These are phyloP conservation scores for Zalophus californianus DNA, from an alignment of 2,797 vertebrate species.

Conservation along the genomic window DNA sequence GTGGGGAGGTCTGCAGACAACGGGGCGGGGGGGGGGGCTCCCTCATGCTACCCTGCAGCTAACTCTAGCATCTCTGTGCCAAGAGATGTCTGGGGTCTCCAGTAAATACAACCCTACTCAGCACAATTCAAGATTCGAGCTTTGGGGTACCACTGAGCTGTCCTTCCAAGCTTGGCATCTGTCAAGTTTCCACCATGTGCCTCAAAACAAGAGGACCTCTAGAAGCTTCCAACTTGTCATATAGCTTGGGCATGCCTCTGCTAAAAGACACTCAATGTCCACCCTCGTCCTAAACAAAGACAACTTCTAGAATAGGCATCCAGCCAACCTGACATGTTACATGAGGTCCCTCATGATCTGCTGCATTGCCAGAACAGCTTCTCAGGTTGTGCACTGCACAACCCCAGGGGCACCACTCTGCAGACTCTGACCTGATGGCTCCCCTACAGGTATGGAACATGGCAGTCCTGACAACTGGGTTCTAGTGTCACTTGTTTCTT, in stretches of 20 bases:
- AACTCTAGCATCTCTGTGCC: background rate
- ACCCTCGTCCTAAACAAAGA: background rate
- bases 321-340: background rate
- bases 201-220: background rate
- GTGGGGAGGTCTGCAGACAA: background rate
- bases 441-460: background rate
- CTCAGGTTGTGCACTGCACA: background rate
- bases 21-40: too few species aligned
- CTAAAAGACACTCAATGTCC: background rate
- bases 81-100: background rate
- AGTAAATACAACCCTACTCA: background rate
- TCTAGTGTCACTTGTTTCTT: background rate
- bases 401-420: background rate
- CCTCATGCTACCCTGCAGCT: background rate
- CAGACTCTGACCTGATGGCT: background rate
- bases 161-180: background rate
- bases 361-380: background rate
- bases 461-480: background rate
- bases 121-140: background rate
- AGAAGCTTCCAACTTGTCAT: background rate
- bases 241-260: background rate
- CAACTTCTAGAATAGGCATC: background rate
- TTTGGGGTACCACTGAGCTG: fast-evolving
- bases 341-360: background rate
- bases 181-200: background rate